A percentile compares a stretch with the other conserved stretches of the same genome.
Evolutionary conservation across 92 coral and sea anemone genomes (phyloP).

Genomic region (Blastomussa wellsi): DNA sequence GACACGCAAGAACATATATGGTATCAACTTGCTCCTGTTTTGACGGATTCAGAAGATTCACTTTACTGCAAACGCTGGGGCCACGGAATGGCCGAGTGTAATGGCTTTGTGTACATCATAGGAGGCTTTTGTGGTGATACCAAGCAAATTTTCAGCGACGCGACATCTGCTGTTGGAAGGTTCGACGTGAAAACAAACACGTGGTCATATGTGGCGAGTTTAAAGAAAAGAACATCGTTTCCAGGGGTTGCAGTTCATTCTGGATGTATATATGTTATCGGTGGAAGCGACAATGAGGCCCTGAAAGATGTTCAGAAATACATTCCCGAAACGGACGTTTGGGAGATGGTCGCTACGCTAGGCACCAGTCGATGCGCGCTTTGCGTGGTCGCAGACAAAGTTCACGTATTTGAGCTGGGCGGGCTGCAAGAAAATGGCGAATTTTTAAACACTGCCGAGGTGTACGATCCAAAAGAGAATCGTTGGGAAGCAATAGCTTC

Average conservation of each 20-base stretch:
- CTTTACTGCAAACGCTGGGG: conserved; percentile 29
- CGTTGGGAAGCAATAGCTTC: conserved; percentile 52
- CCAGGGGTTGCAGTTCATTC: conserved; percentile 55
- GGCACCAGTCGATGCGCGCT: conserved; percentile 53
- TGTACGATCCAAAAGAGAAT: conserved; percentile 45
- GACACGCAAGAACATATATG: conserved; percentile 17
- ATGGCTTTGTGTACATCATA: conserved; percentile 36
- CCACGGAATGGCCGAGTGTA: conserved; percentile 39
- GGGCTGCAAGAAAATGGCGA: conserved; percentile 55
- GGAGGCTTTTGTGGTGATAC: conserved; percentile 47
- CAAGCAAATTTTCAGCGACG: conserved; percentile 44
- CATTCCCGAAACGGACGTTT: conserved; percentile 62
- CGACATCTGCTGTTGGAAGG: conserved; percentile 50
- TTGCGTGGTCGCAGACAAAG: conserved; percentile 57
- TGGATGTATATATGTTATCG: conserved; percentile 60
- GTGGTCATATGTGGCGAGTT: conserved; percentile 45
- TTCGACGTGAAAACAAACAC: conserved; percentile 55
- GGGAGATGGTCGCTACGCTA: conserved; percentile 54
- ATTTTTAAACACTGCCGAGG: conserved; percentile 64
- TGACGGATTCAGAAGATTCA: background rate
- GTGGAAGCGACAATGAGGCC: conserved; percentile 60
- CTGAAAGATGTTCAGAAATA: conserved; percentile 55
- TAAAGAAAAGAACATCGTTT: conserved; percentile 38
- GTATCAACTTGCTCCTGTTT: conserved; percentile 43
- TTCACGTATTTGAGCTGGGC: conserved; percentile 46